Base-by-base conservation (phyloP, 2,113 vertebrate genomes). In the Odocoileus virginianus region DNA sequence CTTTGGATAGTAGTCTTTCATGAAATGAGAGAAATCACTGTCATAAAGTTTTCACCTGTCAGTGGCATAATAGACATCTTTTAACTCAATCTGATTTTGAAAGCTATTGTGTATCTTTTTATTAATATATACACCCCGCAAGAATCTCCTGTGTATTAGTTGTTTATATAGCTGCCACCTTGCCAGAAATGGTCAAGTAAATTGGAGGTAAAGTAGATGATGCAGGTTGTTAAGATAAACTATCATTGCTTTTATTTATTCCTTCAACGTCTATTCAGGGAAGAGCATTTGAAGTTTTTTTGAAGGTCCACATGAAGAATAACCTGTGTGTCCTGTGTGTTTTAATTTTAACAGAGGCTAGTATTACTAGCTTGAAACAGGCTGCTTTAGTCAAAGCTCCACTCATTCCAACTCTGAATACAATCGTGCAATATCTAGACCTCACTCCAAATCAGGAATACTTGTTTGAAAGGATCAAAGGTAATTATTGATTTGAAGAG, bases 381-480 rank as follows among this genome's bases (percentile, higher is more conserved):
- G 99, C 99, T 0, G 99, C 99, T 0, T 98, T 99, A 21, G 99
- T 99, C 67, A 99, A 99, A 98, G 99, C 99, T 0, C 99, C 99
- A 0, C 99, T 99, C 79, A 99, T 99, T 92, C 99, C 99, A 0
- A 99, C 99, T 0, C 98, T 99, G 61, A 99, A 99, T 64, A 98
- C 99, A 1, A 99, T 99, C 1, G 99, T 99, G 96, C 99, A 99
- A 93, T 99, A 99, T 97, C 91, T 99, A 98, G 99, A 99, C 93
- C 98, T 99, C 58, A 99, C 99, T 2, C 99, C 99, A 1, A 99
- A 99, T 98, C 99, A 99, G 97, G 99, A 99, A 8, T 99, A 99
- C 92, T 97, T 99, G 76, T 99, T 99, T 21, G 99, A 99, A 19
- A 99, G 99, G 90, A 99, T 99, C 90, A 99, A 99, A 98, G 99